Evolutionary conservation across 2,113 vertebrate genomes (phyloP).

Genomic region (Candoia aspera): DNA sequence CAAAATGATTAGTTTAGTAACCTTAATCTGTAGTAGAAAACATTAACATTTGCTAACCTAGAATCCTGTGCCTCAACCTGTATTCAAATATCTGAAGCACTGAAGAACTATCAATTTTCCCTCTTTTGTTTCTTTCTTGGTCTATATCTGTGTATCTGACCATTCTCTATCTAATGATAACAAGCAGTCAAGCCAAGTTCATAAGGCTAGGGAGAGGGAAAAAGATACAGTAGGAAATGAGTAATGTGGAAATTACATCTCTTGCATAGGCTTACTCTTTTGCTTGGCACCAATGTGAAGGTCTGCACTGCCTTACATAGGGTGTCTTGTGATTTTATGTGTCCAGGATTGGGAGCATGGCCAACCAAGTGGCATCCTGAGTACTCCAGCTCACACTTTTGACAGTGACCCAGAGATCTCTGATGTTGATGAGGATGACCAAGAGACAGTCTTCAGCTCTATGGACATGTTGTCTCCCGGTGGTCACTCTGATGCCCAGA

Average conservation of each 20-base stretch:
- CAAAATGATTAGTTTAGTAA: no score
- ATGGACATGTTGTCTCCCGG: slow-evolving; percentile 86
- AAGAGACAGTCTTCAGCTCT: slow-evolving; percentile 78
- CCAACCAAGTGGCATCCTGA: slow-evolving; percentile 77
- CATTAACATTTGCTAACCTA: no score
- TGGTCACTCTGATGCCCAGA: slow-evolving; percentile 93
- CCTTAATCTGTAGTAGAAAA: no score
- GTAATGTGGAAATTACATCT: neutral
- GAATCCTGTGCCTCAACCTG: neutral
- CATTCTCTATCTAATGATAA: neutral
- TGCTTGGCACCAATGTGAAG: neutral
- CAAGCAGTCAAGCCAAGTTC: neutral
- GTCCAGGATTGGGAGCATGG: slow-evolving; percentile 88
- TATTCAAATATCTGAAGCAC: neutral
- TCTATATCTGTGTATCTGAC: neutral
- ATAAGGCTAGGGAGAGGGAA: neutral
- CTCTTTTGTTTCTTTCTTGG: neutral
- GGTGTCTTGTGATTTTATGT: slow-evolving; percentile 24
- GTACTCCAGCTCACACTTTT: slow-evolving; percentile 80
- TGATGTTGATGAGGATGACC: slow-evolving; percentile 87
- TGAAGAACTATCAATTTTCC: neutral
- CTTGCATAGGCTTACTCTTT: neutral
- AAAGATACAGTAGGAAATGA: neutral
- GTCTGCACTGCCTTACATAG: neutral
- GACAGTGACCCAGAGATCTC: slow-evolving; percentile 92